These are phyloP conservation scores for Linnaemya tessellans DNA, from an alignment of 2,888 invertebrate species.

Conservation along the genomic window DNA sequence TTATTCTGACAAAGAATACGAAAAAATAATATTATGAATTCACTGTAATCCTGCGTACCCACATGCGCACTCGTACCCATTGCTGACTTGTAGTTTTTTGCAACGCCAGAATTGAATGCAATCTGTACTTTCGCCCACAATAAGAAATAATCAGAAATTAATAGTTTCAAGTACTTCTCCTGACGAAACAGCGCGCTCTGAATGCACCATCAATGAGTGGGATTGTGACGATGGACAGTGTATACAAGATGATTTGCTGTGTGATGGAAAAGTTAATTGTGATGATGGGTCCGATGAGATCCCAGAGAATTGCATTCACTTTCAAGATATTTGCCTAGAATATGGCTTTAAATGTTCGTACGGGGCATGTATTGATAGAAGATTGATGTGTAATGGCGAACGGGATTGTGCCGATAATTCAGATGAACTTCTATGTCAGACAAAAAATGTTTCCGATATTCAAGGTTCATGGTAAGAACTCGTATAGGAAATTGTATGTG, in stretches of 20 bases:
- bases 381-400: constrained; percentile 71
- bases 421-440: constrained; percentile 70
- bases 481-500: neutral
- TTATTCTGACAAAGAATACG: too few species aligned
- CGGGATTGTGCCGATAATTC: constrained; percentile 76
- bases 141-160: too few species aligned
- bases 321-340: constrained; percentile 82
- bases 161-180: neutral
- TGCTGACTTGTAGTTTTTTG: too few species aligned
- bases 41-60: too few species aligned
- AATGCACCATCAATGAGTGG: constrained; percentile 75
- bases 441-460: constrained; percentile 28
- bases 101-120: too few species aligned
- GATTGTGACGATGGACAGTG: constrained; percentile 79
- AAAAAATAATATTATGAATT: too few species aligned
- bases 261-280: constrained; percentile 79
- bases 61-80: too few species aligned
- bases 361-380: constrained; percentile 77
- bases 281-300: constrained; percentile 80
- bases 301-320: constrained; percentile 76
- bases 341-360: constrained; percentile 83
- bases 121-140: neutral
- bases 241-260: constrained; percentile 75
- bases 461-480: constrained; percentile 69
- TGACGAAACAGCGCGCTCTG: constrained; percentile 45